Conservation (phyloP, 2,888 invertebrate genomes). For the Neoscelio sp. region DNA sequence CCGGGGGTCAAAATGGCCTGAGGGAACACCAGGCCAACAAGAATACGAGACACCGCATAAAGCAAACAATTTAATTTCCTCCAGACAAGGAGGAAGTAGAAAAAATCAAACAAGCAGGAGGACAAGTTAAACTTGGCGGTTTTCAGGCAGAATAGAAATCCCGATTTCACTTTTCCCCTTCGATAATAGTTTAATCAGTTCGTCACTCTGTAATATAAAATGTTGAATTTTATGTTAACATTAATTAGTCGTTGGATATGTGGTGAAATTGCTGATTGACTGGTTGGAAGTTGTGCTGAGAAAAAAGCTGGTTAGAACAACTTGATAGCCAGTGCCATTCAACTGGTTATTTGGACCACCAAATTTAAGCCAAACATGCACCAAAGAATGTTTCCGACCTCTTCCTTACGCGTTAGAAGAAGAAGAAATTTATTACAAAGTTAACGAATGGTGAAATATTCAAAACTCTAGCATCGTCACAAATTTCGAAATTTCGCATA, state of each 20-base stretch:
- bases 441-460: too few relatives aligned
- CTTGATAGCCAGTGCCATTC: too few relatives aligned
- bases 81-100: constrained; percentile 16
- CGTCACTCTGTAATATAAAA: constrained; percentile 29
- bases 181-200: constrained; percentile 47
- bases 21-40: constrained; percentile 36
- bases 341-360: too few relatives aligned
- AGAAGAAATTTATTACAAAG: too few relatives aligned
- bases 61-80: constrained; percentile 56
- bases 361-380: too few relatives aligned
- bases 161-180: constrained; percentile 51
- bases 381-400: too few relatives aligned
- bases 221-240: constrained; percentile 4
- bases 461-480: too few relatives aligned
- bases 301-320: too few relatives aligned
- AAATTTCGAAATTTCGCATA: too few relatives aligned
- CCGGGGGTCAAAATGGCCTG: too few relatives aligned
- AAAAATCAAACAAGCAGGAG: constrained; percentile 24
- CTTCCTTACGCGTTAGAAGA: too few relatives aligned
- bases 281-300: too few relatives aligned
- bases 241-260: constrained; percentile 51
- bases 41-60: constrained; percentile 41
- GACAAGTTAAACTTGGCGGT: constrained; percentile 32
- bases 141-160: constrained; percentile 46
- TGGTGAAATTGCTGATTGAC: constrained; percentile 40